Percentiles rank a stretch among this genome's conserved stretches.
Conservation (phyloP, 2,888 invertebrate species). For the Peribatodes rhomboidaria region DNA sequence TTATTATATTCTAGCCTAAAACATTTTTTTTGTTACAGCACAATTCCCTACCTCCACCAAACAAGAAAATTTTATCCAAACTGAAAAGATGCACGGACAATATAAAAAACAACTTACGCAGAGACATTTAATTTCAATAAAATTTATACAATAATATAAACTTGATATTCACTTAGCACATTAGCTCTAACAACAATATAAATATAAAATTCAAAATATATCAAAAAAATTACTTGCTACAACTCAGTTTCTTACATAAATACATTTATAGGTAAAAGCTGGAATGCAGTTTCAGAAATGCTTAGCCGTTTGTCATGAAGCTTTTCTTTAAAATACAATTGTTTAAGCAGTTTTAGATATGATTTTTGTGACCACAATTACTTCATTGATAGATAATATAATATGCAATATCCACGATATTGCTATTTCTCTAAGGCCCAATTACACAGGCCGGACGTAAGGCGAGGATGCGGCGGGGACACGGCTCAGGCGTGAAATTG, state of each 20-base stretch:
- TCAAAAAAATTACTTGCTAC: constrained; percentile 62
- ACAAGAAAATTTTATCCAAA: constrained; percentile 69
- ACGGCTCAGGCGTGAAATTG: no score
- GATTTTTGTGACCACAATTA: constrained; percentile 15
- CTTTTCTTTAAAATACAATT: constrained; percentile 16
- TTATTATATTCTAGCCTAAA: constrained; percentile 1
- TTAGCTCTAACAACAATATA: constrained; percentile 66
- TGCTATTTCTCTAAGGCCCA: no score
- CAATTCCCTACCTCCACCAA: constrained; percentile 65
- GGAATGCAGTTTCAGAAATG: constrained; percentile 52
- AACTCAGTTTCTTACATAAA: constrained; percentile 50
- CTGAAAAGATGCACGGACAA: constrained; percentile 63
- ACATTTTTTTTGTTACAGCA: constrained; percentile 59
- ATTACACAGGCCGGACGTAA: no score
- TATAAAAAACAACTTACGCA: constrained; percentile 69
- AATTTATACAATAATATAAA: constrained; percentile 59
- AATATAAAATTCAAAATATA: constrained; percentile 61
- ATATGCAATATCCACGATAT: not conserved
- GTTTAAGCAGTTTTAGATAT: constrained; percentile 9
- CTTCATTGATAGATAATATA: not conserved
- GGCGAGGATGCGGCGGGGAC: no score
- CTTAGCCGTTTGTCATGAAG: constrained; percentile 39
- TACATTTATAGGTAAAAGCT: constrained; percentile 39
- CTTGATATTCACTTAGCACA: constrained; percentile 58
- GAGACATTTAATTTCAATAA: constrained; percentile 72